These are phyloP conservation scores for Lithophane ornitopus DNA, from an alignment of 2,888 invertebrate genomes.

Conservation along the genomic window DNA sequence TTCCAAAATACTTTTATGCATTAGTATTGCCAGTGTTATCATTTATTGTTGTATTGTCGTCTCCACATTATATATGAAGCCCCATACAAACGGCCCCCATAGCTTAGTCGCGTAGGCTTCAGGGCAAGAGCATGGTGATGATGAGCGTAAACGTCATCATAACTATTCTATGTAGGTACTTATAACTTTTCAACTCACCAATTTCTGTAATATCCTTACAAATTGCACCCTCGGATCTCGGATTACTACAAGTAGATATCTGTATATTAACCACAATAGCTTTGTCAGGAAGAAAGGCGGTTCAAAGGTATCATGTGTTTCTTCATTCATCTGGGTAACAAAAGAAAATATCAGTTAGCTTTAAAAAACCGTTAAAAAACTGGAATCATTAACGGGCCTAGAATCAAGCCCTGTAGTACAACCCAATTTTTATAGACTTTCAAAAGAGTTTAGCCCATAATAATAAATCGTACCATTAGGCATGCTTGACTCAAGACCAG, in stretches of 20 bases:
- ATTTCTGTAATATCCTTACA: conserved; percentile 94
- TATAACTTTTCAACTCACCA: conserved; percentile 91
- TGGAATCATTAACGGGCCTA: neutral
- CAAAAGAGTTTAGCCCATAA: neutral
- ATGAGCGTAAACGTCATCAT: neutral
- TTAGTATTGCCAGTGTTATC: no score
- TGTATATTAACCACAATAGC: conserved; percentile 94
- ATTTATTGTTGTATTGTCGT: no score
- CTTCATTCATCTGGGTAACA: conserved; percentile 55
- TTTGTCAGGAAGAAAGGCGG: conserved; percentile 93
- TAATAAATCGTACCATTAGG: neutral
- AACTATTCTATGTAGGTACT: neutral
- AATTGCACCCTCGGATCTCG: conserved; percentile 95
- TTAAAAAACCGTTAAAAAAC: neutral
- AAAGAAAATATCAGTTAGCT: conserved; percentile 5
- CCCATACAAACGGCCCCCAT: no score
- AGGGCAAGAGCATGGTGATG: neutral
- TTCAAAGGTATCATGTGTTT: conserved; percentile 81
- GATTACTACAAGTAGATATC: conserved; percentile 93
- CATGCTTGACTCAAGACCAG: neutral
- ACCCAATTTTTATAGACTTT: neutral
- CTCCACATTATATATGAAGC: no score
- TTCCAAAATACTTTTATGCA: no score
- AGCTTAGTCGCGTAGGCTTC: no score
- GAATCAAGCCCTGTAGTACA: neutral